Evolutionary conservation across 1,140 invertebrate genomes (phyloP), one percentile per base, ranked within the genome.

Genomic region (Triops longicaudatus): DNA sequence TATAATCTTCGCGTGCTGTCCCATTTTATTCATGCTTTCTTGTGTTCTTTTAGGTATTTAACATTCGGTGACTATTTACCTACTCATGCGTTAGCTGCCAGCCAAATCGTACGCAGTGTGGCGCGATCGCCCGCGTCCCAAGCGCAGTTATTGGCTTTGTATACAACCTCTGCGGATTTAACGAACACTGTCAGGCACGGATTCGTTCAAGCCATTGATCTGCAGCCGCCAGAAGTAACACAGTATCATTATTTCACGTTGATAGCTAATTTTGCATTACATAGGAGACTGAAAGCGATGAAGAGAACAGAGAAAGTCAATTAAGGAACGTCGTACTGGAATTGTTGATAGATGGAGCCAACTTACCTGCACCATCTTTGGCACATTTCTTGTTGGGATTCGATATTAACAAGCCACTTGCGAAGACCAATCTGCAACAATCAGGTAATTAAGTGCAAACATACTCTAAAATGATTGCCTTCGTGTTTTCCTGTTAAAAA

Each of bases 371-470:
- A 27, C 94, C 94, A 10, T 97, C 96, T 85, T 84, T 98, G 5
- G 89, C 93, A 5, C 94, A 96, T 83, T 95, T 92, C 83, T 85
- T 98, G n/a, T 86, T 97, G 0, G 95, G 95, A 1, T 96, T 96
- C 84, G 90, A 95, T 80, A 86, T 93, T 0, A 80, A 82, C 63
- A 85, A 85, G 78, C 83, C 84, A 43, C 82, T 86, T 14, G 75
- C 76, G 14, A 83, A 85, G 4, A 84, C 83, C 11, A 88, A 89
- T 63, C 17, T 63, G 14, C 50, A 73, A 88, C 91, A 81, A 87
- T 91, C 50, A 88, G 87, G 42, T 89, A 89, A 80, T 91, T 83
- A 78, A 77, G 31, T 80, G 12, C 78, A 77, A 27, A 72, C n/a
- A n/a, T n/a, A n/a, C n/a, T n/a, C n/a, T n/a, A n/a, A n/a, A n/a